Evolutionary conservation across 2,113 vertebrate species (phyloP).

Genomic region (Plecturocebus donacophilus): DNA sequence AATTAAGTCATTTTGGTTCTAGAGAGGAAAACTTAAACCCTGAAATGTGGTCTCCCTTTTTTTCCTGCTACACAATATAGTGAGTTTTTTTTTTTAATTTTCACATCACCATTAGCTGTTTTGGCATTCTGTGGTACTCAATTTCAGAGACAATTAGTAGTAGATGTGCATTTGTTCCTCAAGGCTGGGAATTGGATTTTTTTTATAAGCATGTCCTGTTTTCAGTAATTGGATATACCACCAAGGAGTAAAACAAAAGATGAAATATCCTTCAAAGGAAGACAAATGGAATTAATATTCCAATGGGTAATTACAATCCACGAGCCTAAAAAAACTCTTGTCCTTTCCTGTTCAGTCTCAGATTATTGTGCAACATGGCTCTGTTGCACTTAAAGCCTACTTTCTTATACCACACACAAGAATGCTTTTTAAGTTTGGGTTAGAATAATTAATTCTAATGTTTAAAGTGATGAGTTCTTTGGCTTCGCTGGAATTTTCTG

Average conservation of each 20-base stretch:
- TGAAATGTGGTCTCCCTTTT: neutral
- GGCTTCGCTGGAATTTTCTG: slow-evolving; percentile 22
- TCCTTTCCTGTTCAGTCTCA: neutral
- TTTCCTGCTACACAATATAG: neutral
- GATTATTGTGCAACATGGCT: neutral
- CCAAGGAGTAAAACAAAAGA: slow-evolving; percentile 41
- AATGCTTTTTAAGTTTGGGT: slow-evolving; percentile 42
- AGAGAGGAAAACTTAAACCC: neutral
- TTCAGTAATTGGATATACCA: slow-evolving; percentile 70
- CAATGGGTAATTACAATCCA: slow-evolving; percentile 46
- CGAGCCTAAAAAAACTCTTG: neutral
- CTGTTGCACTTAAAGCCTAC: slow-evolving; percentile 26
- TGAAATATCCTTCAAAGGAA: slow-evolving; percentile 28
- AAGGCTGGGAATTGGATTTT: slow-evolving; percentile 28
- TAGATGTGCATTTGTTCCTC: neutral
- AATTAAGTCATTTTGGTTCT: neutral
- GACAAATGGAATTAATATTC: slow-evolving; percentile 71
- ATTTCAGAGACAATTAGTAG: neutral
- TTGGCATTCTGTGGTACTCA: slow-evolving; percentile 35
- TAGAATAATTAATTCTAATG: slow-evolving; percentile 54
- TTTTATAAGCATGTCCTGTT: slow-evolving; percentile 53
- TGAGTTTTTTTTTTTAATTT: neutral
- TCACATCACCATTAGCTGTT: slow-evolving; percentile 30
- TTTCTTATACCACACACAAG: slow-evolving; percentile 44
- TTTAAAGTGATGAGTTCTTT: slow-evolving; percentile 25